Evolutionary conservation across 1,140 invertebrate species (phyloP), one percentile per base, ranked within the genome.

Genomic region (Eulimnadia texana): DNA sequence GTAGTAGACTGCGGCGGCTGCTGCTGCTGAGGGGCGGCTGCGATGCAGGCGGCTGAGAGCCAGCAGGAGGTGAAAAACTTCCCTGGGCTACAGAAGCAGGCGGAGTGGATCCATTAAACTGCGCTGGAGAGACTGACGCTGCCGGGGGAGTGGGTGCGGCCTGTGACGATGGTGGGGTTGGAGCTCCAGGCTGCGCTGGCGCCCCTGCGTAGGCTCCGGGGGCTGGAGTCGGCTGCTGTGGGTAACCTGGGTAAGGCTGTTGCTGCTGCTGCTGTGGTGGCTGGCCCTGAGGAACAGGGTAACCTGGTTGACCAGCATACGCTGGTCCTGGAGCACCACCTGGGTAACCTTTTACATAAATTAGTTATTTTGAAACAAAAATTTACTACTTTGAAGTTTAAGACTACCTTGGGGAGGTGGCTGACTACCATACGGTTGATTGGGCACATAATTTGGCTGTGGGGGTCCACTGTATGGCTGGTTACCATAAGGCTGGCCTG

Each of bases 191-290:
- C 9, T 74, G 73, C 11, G 72, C 67, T 25, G 68, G 70, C 2
- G 73, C 73, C 49, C 73, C 72, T 33, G 74, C 74, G 62, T 76
- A 76, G 16, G 65, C 70, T 72, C 1, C 70, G 63, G 25, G 70
- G 13, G 10, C 58, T 59, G 22, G 58, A 60, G 58, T 62, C 3
- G 62, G 51, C 11, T 63, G 59, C 19, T 62, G 64, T 2, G 64
- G 64, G 28, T 65, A 66, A 22, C 65, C 65, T 6, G 33, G 33
- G 28, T 54, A 63, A 3, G 56, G 64, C 22, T 64, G 63, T 20
- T 62, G 58, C 57, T 68, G 68, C n/a, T n/a, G n/a, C 20, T 68
- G 67, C 23, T 63, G 65, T 33, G 67, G 65, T 2, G 66, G 62
- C 27, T 64, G 62, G n/a, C 64, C 64, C 49, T 66, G 67, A 20